Conservation (phyloP, 92 coral and sea anemone genomes). For the Pocillopora grandis region DNA sequence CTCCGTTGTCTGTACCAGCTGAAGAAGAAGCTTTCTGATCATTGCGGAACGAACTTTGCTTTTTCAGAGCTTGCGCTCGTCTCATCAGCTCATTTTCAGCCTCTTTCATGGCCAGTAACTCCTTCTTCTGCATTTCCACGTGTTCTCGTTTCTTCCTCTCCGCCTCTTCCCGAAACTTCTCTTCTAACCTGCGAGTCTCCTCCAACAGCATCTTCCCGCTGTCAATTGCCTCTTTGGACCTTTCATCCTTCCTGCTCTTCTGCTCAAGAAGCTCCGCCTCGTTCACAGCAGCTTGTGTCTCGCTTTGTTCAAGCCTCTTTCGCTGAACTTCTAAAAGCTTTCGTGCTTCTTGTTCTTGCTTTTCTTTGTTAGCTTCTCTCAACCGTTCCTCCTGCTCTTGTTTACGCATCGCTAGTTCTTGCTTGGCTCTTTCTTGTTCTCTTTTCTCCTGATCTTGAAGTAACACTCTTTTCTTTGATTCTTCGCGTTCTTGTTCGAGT, state of each 20-base stretch:
- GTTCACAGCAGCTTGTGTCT: constrained; percentile 29
- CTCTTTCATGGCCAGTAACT: constrained; percentile 43
- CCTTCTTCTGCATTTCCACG: constrained; percentile 53
- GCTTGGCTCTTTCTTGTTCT: constrained; percentile 52
- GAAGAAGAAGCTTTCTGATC: neutral
- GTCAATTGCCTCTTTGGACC: constrained; percentile 26
- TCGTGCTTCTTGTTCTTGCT: constrained; percentile 38
- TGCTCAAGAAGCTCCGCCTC: constrained; percentile 36
- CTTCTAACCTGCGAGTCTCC: constrained; percentile 33
- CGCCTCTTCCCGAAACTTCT: constrained; percentile 60
- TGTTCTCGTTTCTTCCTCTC: constrained; percentile 40
- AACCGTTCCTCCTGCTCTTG: constrained; percentile 49
- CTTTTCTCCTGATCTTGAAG: constrained; percentile 51
- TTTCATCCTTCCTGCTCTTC: constrained; percentile 26
- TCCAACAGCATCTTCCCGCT: constrained; percentile 30
- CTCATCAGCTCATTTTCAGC: constrained; percentile 55
- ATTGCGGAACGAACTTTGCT: neutral
- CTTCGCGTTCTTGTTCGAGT: constrained; percentile 41
- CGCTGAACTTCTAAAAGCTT: constrained; percentile 53
- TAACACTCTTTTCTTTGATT: constrained; percentile 42
- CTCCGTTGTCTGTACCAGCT: neutral
- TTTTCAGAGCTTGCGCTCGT: constrained; percentile 19
- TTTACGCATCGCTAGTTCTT: constrained; percentile 24
- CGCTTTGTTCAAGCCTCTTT: constrained; percentile 9
- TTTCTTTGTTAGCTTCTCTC: constrained; percentile 35